These are phyloP conservation scores for Zophobas morio DNA, from an alignment of 1,140 invertebrate species.

Conservation along the genomic window DNA sequence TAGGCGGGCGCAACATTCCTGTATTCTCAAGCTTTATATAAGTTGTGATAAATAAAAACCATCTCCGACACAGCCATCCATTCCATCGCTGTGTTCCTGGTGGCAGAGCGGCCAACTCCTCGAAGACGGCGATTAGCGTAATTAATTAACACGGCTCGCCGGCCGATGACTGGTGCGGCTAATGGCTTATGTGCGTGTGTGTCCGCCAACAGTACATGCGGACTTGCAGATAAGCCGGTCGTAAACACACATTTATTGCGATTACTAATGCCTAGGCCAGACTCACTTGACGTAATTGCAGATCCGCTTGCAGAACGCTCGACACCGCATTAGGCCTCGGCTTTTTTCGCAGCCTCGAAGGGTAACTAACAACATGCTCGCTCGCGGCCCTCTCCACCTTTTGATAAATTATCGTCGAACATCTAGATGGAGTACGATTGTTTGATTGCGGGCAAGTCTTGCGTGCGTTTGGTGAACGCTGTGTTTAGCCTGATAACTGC, in stretches of 20 bases:
- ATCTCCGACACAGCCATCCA: too few relatives aligned
- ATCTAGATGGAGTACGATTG: slow-evolving; percentile 29
- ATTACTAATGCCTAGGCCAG: slow-evolving; percentile 44
- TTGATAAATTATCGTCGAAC: slow-evolving; percentile 34
- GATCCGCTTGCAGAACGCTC: slow-evolving; percentile 10
- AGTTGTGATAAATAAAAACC: too few relatives aligned
- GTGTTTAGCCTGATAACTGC: slow-evolving; percentile 21
- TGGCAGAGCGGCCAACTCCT: slow-evolving; percentile 21
- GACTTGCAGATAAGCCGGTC: slow-evolving; percentile 43
- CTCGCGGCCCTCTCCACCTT: slow-evolving; percentile 15
- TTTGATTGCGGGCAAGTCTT: not conserved
- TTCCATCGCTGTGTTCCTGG: not conserved
- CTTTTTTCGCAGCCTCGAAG: slow-evolving; percentile 15
- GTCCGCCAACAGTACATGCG: slow-evolving; percentile 38
- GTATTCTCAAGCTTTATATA: too few relatives aligned
- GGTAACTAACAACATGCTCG: not conserved
- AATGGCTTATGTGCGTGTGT: slow-evolving; percentile 47
- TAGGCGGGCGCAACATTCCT: too few relatives aligned
- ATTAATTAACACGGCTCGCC: slow-evolving; percentile 43
- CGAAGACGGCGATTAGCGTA: slow-evolving; percentile 39
- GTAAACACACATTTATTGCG: slow-evolving; percentile 45
- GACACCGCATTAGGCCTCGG: slow-evolving; percentile 11
- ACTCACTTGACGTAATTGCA: slow-evolving; percentile 42
- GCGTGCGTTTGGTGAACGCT: slow-evolving; percentile 12
- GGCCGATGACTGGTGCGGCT: slow-evolving; percentile 43